These are phyloP conservation scores for Menura novaehollandiae DNA, from an alignment of 2,113 vertebrate genomes.

Conservation along the genomic window DNA sequence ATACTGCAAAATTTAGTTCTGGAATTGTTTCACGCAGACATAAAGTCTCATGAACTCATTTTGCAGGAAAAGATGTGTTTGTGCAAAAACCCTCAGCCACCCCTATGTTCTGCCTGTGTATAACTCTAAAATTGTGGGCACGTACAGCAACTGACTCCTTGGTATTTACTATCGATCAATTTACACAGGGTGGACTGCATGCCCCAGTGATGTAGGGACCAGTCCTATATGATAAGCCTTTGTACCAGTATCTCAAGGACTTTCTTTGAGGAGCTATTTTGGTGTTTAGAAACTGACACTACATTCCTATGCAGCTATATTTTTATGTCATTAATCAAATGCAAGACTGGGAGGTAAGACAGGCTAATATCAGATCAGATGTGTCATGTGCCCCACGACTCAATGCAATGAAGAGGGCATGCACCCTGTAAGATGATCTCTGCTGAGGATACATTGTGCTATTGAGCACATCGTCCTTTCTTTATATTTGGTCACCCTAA, in stretches of 20 bases:
- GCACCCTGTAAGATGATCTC: background rate
- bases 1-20: background rate
- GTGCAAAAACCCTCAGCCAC: background rate
- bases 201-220: background rate
- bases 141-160: background rate
- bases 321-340: background rate
- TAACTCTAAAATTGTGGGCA: background rate
- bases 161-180: background rate
- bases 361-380: background rate
- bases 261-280: background rate
- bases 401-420: background rate
- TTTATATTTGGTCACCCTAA: constrained; percentile 19
- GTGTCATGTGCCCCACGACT: background rate
- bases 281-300: background rate
- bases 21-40: background rate
- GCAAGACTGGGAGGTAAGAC: background rate
- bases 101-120: background rate
- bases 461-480: background rate
- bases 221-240: background rate
- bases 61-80: background rate
- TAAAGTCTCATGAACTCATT: background rate
- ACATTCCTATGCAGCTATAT: background rate
- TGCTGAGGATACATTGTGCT: background rate
- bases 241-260: background rate
- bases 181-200: background rate